Base-by-base conservation (phyloP, 2,113 vertebrate species). In the Loxodonta africana region DNA sequence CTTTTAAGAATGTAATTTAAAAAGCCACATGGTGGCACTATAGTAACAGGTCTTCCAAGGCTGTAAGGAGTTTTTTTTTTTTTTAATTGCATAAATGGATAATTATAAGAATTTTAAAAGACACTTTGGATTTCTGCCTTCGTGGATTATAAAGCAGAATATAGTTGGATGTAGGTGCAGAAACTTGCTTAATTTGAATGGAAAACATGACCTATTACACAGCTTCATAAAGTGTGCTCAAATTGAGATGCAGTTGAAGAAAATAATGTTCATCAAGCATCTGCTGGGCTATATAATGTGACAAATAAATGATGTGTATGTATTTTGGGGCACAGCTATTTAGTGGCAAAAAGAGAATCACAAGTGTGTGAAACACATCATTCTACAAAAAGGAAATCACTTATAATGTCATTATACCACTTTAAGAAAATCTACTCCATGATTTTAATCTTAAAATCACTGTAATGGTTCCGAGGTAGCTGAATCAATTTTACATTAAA, bases 1-100 rank as follows among this genome's bases (percentile, higher is more conserved):
- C 25, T 7, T 83, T 57, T 57, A 57, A 57, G 53, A 57, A 57
- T 57, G 48, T 67, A 67, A 67, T 57, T 88, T 8, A 8, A 83
- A 80, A 78, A 48, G 87, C 98, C 98, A 98, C 98, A 90, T 95
- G 98, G 96, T 97, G 98, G 98, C 98, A 98, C 86, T 69, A 37
- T 0, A 3, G 30, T 69, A 65, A n/a, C 76, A 94, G n/a, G 37
- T 37, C 82, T 3, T 4, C 83, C 51, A 77, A 37, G 25, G 28
- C 33, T 83, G 30, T 57, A 60, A 78, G 33, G 48, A 0, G 1
- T 6, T 2, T 76, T 82, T 67, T n/a, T 2, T 51, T 48, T 78
- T 77, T 77, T 78, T 78, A 46, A 77, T 51, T 80, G n/a, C 0
- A 0, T 82, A 73, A 83, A 87, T 80, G 48, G 84, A 65, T 46